These are phyloP conservation scores for Hipparchia semele DNA, from an alignment of 2,888 invertebrate species.

Conservation along the genomic window DNA sequence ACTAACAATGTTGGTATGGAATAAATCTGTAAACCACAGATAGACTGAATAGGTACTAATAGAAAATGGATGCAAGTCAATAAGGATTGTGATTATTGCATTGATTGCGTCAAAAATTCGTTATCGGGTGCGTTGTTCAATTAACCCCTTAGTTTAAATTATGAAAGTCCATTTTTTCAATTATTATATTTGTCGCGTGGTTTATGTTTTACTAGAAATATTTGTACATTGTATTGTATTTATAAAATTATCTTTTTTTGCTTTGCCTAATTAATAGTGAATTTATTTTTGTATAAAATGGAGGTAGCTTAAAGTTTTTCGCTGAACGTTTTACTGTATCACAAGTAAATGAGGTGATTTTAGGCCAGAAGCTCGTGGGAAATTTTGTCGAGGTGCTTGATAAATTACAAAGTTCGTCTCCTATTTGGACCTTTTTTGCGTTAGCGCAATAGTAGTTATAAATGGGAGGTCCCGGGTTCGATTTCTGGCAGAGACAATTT, in stretches of 20 bases:
- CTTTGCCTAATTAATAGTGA: slow-evolving; percentile 24
- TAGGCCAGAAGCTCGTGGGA: neutral
- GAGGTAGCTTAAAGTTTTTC: slow-evolving; percentile 21
- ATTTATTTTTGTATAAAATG: slow-evolving; percentile 27
- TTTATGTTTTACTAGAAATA: slow-evolving; percentile 22
- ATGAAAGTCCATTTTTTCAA: slow-evolving; percentile 2
- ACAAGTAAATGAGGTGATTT: neutral
- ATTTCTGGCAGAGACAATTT: no score
- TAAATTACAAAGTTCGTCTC: no score
- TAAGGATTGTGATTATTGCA: neutral
- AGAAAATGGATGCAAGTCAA: neutral
- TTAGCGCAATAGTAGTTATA: no score
- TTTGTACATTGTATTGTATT: slow-evolving; percentile 25
- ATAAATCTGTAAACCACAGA: no score
- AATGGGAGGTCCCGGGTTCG: no score
- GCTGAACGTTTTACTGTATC: slow-evolving; percentile 5
- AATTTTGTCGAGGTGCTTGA: neutral
- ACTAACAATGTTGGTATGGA: no score
- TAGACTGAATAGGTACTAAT: no score
- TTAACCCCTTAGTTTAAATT: neutral
- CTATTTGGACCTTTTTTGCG: no score
- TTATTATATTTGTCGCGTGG: slow-evolving; percentile 16
- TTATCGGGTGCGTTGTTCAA: neutral
- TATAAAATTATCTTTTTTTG: slow-evolving; percentile 18
- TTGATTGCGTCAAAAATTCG: neutral